phyloP scores from a whole-genome alignment of 2,888 invertebrate species.

The Dolomedes plantarius region DNA sequence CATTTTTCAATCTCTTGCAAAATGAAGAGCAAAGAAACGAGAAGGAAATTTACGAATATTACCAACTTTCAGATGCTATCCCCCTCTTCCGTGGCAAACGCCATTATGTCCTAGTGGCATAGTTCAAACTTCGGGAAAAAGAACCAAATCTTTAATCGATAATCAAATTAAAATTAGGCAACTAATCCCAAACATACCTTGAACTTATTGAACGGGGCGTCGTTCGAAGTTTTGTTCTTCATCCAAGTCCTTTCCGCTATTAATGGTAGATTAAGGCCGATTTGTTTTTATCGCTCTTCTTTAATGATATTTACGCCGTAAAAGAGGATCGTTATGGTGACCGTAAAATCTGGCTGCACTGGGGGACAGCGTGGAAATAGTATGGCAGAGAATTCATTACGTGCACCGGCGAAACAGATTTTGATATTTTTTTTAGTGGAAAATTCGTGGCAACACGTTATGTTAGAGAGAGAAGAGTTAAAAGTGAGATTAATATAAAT shows the following conservation, averaged over 20 bases:
- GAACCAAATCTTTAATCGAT: constrained; percentile 1
- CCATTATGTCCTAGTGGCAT: not conserved
- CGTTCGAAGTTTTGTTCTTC: constrained; percentile 2
- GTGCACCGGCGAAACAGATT: not conserved
- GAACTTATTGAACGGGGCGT: constrained; percentile 16
- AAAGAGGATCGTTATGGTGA: constrained; percentile 9
- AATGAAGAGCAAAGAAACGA: no score
- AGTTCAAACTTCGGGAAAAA: not conserved
- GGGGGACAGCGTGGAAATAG: not conserved
- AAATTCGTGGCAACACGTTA: not conserved
- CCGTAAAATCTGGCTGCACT: constrained; percentile 16
- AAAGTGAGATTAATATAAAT: not conserved
- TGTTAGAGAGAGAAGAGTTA: not conserved
- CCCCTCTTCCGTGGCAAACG: no score
- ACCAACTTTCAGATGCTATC: no score
- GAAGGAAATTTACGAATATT: no score
- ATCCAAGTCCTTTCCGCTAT: constrained; percentile 9
- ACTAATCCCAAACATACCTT: constrained; percentile 10
- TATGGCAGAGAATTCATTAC: not conserved
- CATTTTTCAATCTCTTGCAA: no score
- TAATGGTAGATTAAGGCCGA: constrained; percentile 27
- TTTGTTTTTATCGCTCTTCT: constrained; percentile 28
- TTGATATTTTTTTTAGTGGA: not conserved
- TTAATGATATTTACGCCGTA: constrained; percentile 33
- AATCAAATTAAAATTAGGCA: constrained; percentile 6